Evolutionary conservation across 2,113 vertebrate genomes (phyloP).

Genomic region (Dromiciops gliroides): DNA sequence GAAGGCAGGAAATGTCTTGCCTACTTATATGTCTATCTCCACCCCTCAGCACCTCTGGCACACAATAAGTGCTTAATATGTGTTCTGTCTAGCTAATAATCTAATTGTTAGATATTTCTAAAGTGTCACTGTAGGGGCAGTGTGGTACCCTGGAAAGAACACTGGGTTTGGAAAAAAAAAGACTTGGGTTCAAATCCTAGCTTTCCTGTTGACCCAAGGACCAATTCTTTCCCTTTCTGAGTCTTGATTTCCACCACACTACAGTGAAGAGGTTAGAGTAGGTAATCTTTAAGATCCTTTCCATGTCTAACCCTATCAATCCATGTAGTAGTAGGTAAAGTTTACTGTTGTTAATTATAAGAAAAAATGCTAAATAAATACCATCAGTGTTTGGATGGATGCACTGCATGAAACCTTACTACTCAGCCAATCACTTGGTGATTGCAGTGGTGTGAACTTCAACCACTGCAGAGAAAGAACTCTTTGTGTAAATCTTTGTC

Average conservation of each 20-base stretch:
- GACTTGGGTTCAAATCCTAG: background rate
- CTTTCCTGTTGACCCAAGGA: background rate
- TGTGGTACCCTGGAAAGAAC: background rate
- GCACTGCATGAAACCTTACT: background rate
- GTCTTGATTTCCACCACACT: background rate
- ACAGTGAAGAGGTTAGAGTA: background rate
- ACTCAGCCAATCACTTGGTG: background rate
- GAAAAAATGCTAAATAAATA: background rate
- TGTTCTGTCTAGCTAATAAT: background rate
- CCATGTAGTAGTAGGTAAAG: background rate
- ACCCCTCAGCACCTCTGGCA: background rate
- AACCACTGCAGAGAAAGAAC: background rate
- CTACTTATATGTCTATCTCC: background rate
- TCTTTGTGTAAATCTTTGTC: slow-evolving; percentile 62
- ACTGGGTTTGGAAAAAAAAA: background rate
- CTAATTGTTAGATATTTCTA: background rate
- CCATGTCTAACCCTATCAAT: background rate
- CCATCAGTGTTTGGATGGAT: background rate
- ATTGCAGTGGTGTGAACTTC: background rate
- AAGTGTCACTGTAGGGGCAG: background rate
- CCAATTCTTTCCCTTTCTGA: background rate
- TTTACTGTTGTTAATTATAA: background rate
- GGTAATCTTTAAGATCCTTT: background rate
- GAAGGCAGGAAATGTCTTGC: background rate
- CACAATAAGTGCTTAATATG: background rate